Evolutionary conservation across 2,888 invertebrate genomes (phyloP), one percentile per base, ranked within the genome.

Genomic region (Ommatoiulus sabulosus): DNA sequence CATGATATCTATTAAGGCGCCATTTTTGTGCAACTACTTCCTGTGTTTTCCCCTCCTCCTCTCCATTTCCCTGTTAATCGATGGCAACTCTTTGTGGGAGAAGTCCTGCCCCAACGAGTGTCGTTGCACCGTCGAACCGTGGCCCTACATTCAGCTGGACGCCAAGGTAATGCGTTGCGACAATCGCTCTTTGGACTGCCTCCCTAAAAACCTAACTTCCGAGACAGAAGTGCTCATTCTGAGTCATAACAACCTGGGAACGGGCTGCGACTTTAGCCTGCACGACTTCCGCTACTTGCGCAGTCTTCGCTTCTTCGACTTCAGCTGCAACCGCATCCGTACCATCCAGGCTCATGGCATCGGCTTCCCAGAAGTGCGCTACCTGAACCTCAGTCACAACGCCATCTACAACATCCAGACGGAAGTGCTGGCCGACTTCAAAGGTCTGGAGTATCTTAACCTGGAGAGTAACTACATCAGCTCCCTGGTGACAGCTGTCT

Each of bases 91-190:
- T 8, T 3, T 88, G 43, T 88, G 88, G 88, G 88, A 88, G 46
- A 80, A 84, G 46, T 88, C 88, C 20, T 88, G 88, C 84, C 88
- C 88, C 44, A 48, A 12, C 80, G 88, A 84, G 48, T 88, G 88
- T n/a, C 43, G 44, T 24, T 88, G 88, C 84, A 88, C 88, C 15
- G 88, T 88, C 17, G 88, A 88, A 72, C 88, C 88, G 3, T 88
- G 88, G 88, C 84, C 80, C 3, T 84, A 84, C 46, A 88, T 88
- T 43, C 88, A 84, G 35, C 44, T 88, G 17, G 88, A 88, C 24
- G 88, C 88, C 46, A 80, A 88, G 44, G 84, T 84, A n/a, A 57
- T 88, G 46, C 80, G 88, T 4, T 88, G 88, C 46, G 88, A 88
- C 15, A 88, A 88, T 24, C 80, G 84, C 7, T 88, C 88, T 5